A percentile compares a stretch with the other conserved stretches of the same genome.
Evolutionary conservation across 2,113 vertebrate species (phyloP).

Genomic region (Crotalus tigris): DNA sequence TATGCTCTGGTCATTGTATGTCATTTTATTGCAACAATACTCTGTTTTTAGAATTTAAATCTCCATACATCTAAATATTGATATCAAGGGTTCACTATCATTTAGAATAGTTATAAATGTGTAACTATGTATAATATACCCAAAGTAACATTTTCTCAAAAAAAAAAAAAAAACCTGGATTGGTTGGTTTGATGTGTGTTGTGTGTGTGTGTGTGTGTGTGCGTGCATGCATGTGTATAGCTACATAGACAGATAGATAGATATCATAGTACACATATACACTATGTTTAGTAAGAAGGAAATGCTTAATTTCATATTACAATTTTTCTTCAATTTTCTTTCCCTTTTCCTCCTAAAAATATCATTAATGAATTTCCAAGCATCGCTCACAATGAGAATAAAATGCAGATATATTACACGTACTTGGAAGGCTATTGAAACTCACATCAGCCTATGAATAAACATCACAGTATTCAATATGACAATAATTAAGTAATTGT

Average conservation of each 20-base stretch:
- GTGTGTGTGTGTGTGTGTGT: neutral
- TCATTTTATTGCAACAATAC: constrained; percentile 4
- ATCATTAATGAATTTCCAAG: neutral
- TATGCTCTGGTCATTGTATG: constrained; percentile 3
- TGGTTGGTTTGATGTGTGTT: neutral
- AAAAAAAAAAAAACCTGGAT: constrained; percentile 8
- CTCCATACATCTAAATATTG: constrained; percentile 15
- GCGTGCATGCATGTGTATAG: neutral
- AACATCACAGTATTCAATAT: neutral
- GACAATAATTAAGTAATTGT: neutral
- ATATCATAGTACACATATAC: neutral
- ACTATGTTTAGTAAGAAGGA: neutral
- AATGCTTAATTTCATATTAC: neutral
- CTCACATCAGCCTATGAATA: neutral
- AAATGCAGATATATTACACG: neutral
- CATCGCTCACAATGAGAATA: neutral
- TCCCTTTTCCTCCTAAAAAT: neutral
- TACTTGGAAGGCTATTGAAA: neutral
- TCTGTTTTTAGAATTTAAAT: constrained; percentile 33
- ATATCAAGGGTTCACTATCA: constrained; percentile 29
- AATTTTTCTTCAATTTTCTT: neutral
- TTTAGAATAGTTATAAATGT: neutral
- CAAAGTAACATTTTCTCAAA: neutral
- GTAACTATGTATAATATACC: neutral
- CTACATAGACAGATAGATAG: neutral